Evolutionary conservation across 1,140 invertebrate species (phyloP), one percentile per base, ranked within the genome.

Genomic region (Zaprionus gabonicus): DNA sequence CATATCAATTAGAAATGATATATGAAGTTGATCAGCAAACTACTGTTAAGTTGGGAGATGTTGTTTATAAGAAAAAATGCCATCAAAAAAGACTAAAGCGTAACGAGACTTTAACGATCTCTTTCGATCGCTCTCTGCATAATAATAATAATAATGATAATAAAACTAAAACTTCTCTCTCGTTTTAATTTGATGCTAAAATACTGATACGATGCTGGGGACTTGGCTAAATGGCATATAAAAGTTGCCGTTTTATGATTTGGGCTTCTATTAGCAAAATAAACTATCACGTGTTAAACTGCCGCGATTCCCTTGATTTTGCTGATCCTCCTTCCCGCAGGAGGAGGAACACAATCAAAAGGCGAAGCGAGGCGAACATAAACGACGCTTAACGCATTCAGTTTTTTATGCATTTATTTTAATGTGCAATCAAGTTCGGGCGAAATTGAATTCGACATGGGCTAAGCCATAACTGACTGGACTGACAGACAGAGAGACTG

Each of bases 261-360:
- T 70, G 81, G 66, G 69, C 79, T 90, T 88, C 84, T 88, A 88
- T 88, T 90, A 80, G 85, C 85, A 46, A 77, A 85, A 85, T 88
- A 84, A 88, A 90, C 85, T 90, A 90, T 88, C 66, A 90, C 70
- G 84, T 90, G 85, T 84, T 90, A 76, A 88, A 81, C 15, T n/a
- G 38, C n/a, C 41, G 31, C 31, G 31, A 34, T 34, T 34, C 31
- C 31, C 7, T 2, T 1, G 9, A 31, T 23, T 23, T 1, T 31
- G 28, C 28, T 9, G 9, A 31, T 59, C 51, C 83, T 64, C 46
- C 65, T 2, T 64, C 46, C 65, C 20, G 20, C 20, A 20, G 20
- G 31, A 77, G 55, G 58, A 66, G 80, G 36, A 59, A 69, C 38
- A 51, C 38, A 51, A 63, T 31, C 10, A 38, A 46, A 46, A 20